These are phyloP conservation scores for Theocolax elegans DNA, from an alignment of 1,140 invertebrate genomes.

Conservation along the genomic window DNA sequence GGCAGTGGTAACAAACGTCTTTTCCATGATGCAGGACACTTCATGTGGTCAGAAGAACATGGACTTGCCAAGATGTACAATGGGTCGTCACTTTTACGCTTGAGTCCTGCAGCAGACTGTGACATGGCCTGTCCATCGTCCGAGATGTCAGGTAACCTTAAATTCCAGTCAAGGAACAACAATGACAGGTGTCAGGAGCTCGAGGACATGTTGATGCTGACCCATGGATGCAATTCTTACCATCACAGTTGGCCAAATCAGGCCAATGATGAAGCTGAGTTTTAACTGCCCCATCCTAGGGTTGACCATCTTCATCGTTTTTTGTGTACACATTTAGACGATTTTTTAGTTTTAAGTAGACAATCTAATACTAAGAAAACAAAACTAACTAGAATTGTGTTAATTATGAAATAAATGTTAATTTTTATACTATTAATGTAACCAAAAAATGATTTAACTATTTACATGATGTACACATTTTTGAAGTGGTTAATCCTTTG, in stretches of 20 bases:
- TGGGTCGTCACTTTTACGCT: constrained; percentile 47
- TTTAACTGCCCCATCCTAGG: constrained; percentile 45
- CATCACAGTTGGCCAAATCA: constrained; percentile 54
- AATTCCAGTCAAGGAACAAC: constrained; percentile 39
- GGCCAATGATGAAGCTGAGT: constrained; percentile 52
- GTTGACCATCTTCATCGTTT: constrained; percentile 4
- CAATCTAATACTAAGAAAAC: too few species aligned
- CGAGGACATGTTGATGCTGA: constrained; percentile 60
- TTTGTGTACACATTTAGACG: background rate
- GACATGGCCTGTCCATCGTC: constrained; percentile 48
- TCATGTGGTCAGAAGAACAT: constrained; percentile 42
- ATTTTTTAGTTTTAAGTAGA: too few species aligned
- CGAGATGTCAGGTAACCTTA: constrained; percentile 43
- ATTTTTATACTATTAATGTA: too few species aligned
- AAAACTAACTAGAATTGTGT: too few species aligned
- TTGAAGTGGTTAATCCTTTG: constrained; percentile 24
- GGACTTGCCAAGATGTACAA: constrained; percentile 52
- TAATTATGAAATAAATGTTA: too few species aligned
- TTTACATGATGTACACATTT: constrained; percentile 15
- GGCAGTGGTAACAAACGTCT: constrained; percentile 54
- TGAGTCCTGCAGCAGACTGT: constrained; percentile 50
- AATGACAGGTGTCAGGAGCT: constrained; percentile 46
- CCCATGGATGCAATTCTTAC: constrained; percentile 59
- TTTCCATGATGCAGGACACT: constrained; percentile 47
- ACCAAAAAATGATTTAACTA: too few species aligned